Evolutionary conservation across 1,140 invertebrate genomes (phyloP).

Genomic region (Dufourea novaeangliae): DNA sequence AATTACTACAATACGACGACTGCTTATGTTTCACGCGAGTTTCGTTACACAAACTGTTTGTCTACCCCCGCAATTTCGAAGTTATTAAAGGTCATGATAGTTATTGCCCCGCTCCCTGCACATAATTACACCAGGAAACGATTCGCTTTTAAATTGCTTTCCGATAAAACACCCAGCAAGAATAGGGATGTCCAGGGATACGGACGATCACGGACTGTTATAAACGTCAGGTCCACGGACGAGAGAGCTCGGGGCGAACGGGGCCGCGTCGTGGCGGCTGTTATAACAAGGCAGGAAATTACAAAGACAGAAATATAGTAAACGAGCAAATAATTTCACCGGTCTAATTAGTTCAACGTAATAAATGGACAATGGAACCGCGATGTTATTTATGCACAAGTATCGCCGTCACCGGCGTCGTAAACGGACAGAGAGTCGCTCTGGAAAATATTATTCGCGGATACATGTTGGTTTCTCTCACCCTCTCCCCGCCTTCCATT

Average conservation of each 20-base stretch:
- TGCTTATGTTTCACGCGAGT: too few species aligned
- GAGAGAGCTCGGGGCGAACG: not conserved
- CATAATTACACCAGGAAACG: too few species aligned
- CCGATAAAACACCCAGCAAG: not conserved
- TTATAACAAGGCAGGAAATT: constrained; percentile 42
- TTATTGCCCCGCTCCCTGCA: too few species aligned
- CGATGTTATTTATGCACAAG: constrained; percentile 36
- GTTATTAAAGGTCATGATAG: too few species aligned
- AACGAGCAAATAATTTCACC: constrained; percentile 36
- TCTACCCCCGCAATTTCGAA: too few species aligned
- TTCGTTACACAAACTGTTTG: too few species aligned
- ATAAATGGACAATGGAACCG: constrained; percentile 37
- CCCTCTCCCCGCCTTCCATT: not conserved
- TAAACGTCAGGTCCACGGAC: constrained; percentile 2
- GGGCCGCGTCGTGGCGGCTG: constrained; percentile 9
- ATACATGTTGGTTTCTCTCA: constrained; percentile 34
- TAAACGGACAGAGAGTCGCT: constrained; percentile 30
- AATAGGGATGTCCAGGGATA: not conserved
- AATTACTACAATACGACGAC: too few species aligned
- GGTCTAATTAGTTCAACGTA: constrained; percentile 45
- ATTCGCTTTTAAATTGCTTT: not conserved
- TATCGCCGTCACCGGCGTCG: constrained; percentile 30
- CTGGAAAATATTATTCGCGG: constrained; percentile 46
- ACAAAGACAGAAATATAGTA: constrained; percentile 39
- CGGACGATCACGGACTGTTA: not conserved